phyloP scores from a whole-genome alignment of 2,797 vertebrate genomes.

The Sciurus vulgaris region DNA sequence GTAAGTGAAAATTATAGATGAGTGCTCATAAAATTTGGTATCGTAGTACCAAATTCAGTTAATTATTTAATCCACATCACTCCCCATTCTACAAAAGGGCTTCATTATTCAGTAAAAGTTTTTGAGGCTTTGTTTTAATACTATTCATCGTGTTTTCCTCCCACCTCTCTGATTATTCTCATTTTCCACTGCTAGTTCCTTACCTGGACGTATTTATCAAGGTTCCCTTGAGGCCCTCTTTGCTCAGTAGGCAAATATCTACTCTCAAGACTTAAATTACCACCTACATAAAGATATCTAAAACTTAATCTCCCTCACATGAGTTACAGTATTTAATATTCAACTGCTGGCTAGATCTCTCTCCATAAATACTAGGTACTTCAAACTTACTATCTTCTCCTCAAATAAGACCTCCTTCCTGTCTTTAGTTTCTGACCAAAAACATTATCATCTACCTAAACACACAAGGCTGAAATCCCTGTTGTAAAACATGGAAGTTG shows the following conservation, averaged over 20 bases:
- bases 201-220: neutral
- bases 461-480: neutral
- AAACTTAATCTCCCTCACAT: neutral
- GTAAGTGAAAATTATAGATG: slow-evolving; percentile 32
- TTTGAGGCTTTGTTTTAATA: neutral
- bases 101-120: neutral
- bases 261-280: neutral
- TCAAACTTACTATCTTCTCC: neutral
- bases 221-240: neutral
- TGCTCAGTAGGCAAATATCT: neutral
- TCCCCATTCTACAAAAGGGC: neutral
- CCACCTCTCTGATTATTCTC: neutral
- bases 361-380: neutral
- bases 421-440: neutral
- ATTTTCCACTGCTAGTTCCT: neutral
- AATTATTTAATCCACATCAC: neutral
- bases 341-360: neutral
- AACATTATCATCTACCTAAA: neutral
- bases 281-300: neutral
- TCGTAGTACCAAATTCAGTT: neutral
- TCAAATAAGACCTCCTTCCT: neutral
- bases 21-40: neutral
- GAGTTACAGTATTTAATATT: slow-evolving; percentile 37
- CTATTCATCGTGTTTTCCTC: neutral
- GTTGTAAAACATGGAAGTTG: neutral